Evolutionary conservation across 2,888 invertebrate genomes (phyloP), one percentile per base, ranked within the genome.

Genomic region (Gisinianus flammeolus): DNA sequence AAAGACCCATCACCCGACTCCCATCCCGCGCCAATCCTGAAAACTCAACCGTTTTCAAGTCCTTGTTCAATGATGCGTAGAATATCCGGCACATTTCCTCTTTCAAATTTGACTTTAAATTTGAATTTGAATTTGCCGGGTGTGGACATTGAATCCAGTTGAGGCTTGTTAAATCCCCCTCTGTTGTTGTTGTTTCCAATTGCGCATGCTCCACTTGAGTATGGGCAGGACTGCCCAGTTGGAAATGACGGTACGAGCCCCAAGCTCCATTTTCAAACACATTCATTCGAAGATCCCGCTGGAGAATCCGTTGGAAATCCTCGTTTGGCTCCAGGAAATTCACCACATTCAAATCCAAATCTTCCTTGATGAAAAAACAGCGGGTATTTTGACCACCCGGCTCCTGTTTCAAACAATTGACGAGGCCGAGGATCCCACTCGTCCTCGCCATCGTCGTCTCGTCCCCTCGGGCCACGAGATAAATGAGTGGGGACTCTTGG

Each of bases 151-250:
- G 96, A 86, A 98, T 94, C 98, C 95, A 98, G 85, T 91, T 91
- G 83, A 96, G 90, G 85, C 94, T 97, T 26, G 97, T 92, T 83
- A 99, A 90, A 88, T 99, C 98, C 77, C 98, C 98, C 86, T 97
- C 91, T 19, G 92, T 93, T 84, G 96, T 87, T 0, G 96, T n/a
- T 93, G 88, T 98, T 98, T 72, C 98, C 93, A 88, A 95, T 98
- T 19, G 98, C 98, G 26, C 24, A 2, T 62, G n/a, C 62, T 56
- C 10, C 19, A 12, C 10, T 10, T 6, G 2, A 10, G 10, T 24
- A 1, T 5, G 62, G 2, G 4, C 22, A 3, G 24, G 24, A 24
- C 2, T 62, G 24, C n/a, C 89, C 81, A 66, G 90, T 88, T 8
- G 90, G 89, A 0, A 96, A 86, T 0, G 91, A 22, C 95, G 90